Conservation (phyloP, 2,888 invertebrate genomes). For the Encarsia formosa region DNA sequence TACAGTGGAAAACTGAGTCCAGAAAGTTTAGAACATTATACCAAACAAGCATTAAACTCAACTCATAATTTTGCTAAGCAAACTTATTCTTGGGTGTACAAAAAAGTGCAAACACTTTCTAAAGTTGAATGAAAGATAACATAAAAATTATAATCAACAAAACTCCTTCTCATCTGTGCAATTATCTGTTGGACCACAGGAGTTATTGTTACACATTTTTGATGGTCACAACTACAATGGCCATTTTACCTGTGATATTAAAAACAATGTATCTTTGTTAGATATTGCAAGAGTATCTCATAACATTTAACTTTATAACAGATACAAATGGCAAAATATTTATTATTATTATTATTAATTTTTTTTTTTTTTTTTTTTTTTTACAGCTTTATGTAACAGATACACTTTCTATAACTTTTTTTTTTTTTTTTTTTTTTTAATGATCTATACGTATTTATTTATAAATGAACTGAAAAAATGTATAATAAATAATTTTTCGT, state of each 20-base stretch:
- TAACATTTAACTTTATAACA: slow-evolving; percentile 22
- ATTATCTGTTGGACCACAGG: slow-evolving; percentile 41
- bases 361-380: slow-evolving; percentile 44
- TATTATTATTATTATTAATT: slow-evolving; percentile 27
- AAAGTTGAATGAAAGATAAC: slow-evolving; percentile 59
- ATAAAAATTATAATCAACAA: slow-evolving; percentile 20
- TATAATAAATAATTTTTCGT: slow-evolving; percentile 32
- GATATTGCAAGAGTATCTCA: slow-evolving; percentile 27
- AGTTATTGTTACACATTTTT: slow-evolving; percentile 29
- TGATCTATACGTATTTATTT: slow-evolving; percentile 43
- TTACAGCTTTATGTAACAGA: slow-evolving; percentile 25
- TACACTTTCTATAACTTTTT: slow-evolving; percentile 31
- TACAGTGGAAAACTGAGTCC: slow-evolving; percentile 72
- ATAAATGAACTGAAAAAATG: slow-evolving; percentile 30
- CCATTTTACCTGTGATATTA: slow-evolving; percentile 49
- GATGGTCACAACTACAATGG: slow-evolving; percentile 37
- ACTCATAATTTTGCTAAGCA: slow-evolving; percentile 65
- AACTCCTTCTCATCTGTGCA: slow-evolving; percentile 37
- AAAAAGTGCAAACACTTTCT: slow-evolving; percentile 73
- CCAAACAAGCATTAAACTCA: slow-evolving; percentile 62
- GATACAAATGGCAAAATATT: slow-evolving; percentile 22
- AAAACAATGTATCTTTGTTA: slow-evolving; percentile 29
- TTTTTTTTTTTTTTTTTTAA: slow-evolving; percentile 45
- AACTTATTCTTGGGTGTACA: slow-evolving; percentile 71
- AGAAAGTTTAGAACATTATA: slow-evolving; percentile 69